Conservation (phyloP, 2,888 invertebrate genomes). For the Heterodera filipjevi region DNA sequence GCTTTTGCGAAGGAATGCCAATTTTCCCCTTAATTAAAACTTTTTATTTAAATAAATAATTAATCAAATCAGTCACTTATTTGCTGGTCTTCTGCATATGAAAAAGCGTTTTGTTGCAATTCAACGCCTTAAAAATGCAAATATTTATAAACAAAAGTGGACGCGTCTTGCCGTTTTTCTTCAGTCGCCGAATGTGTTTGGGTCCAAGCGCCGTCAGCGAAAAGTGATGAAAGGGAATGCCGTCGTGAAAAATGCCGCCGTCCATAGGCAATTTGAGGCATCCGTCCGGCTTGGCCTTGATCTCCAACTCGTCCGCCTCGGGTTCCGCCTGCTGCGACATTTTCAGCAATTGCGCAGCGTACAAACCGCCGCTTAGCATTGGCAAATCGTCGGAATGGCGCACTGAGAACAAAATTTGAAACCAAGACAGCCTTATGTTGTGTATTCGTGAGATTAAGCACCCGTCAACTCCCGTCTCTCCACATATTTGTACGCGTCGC, state of each 20-base stretch:
- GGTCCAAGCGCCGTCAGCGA: neutral
- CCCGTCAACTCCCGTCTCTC: constrained; percentile 26
- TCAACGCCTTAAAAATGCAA: constrained; percentile 13
- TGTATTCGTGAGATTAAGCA: too few relatives aligned
- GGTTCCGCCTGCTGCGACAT: constrained; percentile 5
- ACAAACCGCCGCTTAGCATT: constrained; percentile 6
- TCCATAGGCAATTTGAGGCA: constrained; percentile 14
- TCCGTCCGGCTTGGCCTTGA: neutral
- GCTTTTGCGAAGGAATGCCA: constrained; percentile 25
- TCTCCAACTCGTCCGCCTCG: constrained; percentile 5
- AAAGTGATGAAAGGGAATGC: constrained; percentile 29
- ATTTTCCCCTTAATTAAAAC: constrained; percentile 20
- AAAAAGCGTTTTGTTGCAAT: constrained; percentile 3
- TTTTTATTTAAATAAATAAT: too few relatives aligned
- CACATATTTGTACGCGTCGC: constrained; percentile 24
- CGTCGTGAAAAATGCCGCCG: constrained; percentile 29
- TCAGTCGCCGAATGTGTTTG: constrained; percentile 16
- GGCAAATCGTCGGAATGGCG: constrained; percentile 17
- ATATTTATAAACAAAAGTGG: neutral
- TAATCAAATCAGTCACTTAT: neutral
- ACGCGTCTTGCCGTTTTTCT: constrained; percentile 2
- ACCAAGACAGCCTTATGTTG: neutral
- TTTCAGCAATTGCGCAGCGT: constrained; percentile 26
- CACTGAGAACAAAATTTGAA: neutral
- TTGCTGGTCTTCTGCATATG: constrained; percentile 12